Evolutionary conservation across 2,888 invertebrate species (phyloP).

Genomic region (Andrena bicolor): DNA sequence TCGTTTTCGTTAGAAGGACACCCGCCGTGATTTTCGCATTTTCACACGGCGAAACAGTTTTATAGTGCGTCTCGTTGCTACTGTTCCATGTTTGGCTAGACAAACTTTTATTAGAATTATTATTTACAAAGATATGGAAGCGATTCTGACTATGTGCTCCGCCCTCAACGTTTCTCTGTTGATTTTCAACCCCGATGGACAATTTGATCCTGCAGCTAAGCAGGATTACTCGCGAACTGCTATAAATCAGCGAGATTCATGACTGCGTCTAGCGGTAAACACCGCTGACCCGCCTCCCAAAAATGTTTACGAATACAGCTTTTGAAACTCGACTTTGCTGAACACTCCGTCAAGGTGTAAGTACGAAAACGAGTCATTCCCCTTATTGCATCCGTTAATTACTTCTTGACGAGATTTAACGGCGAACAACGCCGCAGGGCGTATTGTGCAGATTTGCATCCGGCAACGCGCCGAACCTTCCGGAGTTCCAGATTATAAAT

Average conservation of each 20-base stretch:
- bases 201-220: conserved; percentile 19
- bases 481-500: conserved; percentile 44
- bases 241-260: conserved; percentile 21
- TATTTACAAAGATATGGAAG: neutral
- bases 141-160: conserved; percentile 1
- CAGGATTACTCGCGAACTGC: conserved; percentile 4
- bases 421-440: conserved; percentile 25
- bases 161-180: neutral
- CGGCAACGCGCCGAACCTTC: conserved; percentile 13
- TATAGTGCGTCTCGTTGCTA: neutral
- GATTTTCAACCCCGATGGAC: neutral
- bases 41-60: too few species aligned
- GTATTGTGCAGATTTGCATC: conserved; percentile 40
- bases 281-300: neutral
- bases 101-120: neutral
- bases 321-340: neutral
- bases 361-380: neutral
- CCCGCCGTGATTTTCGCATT: too few species aligned
- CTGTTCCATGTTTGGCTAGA: neutral
- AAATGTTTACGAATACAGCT: conserved; percentile 2
- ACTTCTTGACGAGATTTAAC: conserved; percentile 28
- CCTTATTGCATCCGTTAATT: conserved; percentile 42
- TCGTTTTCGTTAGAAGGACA: too few species aligned
- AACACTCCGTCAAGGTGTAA: neutral
- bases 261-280: conserved; percentile 25